Evolutionary conservation across 23 tunicate genomes (phyloP).

Genomic region (Aplidium turbinatum): DNA sequence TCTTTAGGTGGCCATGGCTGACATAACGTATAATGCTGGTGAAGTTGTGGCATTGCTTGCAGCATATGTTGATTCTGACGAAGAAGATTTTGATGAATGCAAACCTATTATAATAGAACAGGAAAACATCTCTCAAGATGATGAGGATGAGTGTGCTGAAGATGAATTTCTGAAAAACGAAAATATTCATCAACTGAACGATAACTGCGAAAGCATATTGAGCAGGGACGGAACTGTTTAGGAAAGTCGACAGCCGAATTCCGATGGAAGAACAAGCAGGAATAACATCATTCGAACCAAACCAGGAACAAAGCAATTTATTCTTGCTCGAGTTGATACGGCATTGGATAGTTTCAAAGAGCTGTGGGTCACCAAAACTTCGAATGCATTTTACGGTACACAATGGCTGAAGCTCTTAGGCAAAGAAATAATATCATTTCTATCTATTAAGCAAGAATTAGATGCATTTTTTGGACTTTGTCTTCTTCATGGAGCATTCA

Average conservation of each 20-base stretch:
- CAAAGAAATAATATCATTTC: conserved; percentile 11
- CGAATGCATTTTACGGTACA: conserved; percentile 16
- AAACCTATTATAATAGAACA: conserved; percentile 22
- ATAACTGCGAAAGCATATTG: conserved; percentile 23
- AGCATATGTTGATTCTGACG: conserved; percentile 15
- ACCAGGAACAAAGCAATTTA: conserved; percentile 24
- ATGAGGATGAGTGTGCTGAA: conserved; percentile 28
- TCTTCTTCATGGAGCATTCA: conserved; percentile 26
- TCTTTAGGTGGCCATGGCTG: no score
- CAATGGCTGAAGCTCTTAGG: conserved; percentile 28
- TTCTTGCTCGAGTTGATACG: conserved; percentile 26
- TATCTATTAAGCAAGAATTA: conserved; percentile 10
- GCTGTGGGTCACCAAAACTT: conserved; percentile 25
- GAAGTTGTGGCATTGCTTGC: conserved; percentile 23
- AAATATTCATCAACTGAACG: conserved; percentile 13
- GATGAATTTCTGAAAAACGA: conserved; percentile 9
- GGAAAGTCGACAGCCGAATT: conserved; percentile 23
- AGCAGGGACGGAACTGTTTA: conserved; percentile 31
- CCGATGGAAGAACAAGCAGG: conserved; percentile 30
- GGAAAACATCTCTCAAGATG: conserved; percentile 18
- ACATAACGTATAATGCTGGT: conserved; percentile 12
- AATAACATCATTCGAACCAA: conserved; percentile 27
- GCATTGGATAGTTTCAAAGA: conserved; percentile 21
- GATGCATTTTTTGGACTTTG: conserved; percentile 35
- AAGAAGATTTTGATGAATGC: conserved; percentile 11